phyloP scores from a whole-genome alignment of 2,888 invertebrate genomes.

The Troilus luridus region DNA sequence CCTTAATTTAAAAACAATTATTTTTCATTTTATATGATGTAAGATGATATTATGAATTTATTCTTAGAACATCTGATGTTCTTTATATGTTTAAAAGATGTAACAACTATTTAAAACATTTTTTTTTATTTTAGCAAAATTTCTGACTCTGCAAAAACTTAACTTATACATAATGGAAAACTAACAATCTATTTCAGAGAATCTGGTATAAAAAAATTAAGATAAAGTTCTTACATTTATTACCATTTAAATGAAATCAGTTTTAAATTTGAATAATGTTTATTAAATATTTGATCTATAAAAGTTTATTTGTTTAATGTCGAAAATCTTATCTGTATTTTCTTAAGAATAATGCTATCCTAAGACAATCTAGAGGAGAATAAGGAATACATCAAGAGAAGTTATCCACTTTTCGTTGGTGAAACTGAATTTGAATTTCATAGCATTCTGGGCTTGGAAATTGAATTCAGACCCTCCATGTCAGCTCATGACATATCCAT shows the following conservation, averaged over 20 bases:
- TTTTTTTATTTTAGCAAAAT: too few species aligned
- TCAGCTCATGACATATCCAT: slow-evolving; percentile 23
- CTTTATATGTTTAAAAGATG: too few species aligned
- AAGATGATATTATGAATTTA: too few species aligned
- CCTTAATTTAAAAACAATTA: too few species aligned
- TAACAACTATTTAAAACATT: too few species aligned
- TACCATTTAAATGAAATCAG: not conserved
- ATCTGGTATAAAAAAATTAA: not conserved
- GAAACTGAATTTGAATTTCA: slow-evolving; percentile 20
- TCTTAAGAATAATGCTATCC: not conserved
- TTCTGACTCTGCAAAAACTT: too few species aligned
- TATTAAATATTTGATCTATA: not conserved
- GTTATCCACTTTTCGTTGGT: slow-evolving; percentile 3
- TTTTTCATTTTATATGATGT: too few species aligned
- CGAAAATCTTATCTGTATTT: not conserved
- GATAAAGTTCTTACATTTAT: not conserved
- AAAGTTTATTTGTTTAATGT: not conserved
- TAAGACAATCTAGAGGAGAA: not conserved
- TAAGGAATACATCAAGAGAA: slow-evolving; percentile 10
- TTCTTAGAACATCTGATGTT: too few species aligned
- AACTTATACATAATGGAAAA: too few species aligned
- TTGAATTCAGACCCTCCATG: slow-evolving; percentile 33
- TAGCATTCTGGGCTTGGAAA: not conserved
- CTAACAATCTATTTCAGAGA: not conserved
- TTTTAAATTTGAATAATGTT: not conserved